A percentile compares a stretch with the other conserved stretches of the same genome.
Evolutionary conservation across 1,140 invertebrate genomes (phyloP).

Genomic region (Centruroides vittatus): DNA sequence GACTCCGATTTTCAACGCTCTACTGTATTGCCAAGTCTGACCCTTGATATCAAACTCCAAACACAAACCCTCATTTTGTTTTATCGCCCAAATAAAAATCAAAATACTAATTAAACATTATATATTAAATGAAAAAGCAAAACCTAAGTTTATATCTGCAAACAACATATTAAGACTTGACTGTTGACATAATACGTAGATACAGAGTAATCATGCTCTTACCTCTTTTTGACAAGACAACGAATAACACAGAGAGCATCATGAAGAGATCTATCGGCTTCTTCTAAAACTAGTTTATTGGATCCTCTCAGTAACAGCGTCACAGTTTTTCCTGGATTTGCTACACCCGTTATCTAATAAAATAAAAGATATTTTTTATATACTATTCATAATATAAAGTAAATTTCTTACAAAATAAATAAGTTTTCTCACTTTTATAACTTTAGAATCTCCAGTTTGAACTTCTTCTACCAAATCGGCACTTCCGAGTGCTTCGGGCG

Average conservation of each 20-base stretch:
- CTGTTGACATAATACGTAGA: too few relatives aligned
- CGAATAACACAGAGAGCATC: constrained; percentile 97
- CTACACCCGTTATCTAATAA: constrained; percentile 66
- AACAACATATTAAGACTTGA: too few relatives aligned
- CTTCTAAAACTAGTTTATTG: constrained; percentile 90
- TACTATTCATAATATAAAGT: too few relatives aligned
- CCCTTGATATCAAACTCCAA: too few relatives aligned
- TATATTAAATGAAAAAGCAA: too few relatives aligned
- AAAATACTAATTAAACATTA: too few relatives aligned
- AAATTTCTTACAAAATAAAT: constrained; percentile 9
- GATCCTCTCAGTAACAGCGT: constrained; percentile 88
- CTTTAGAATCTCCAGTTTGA: constrained; percentile 72
- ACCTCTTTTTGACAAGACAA: constrained; percentile 84
- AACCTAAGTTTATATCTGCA: too few relatives aligned
- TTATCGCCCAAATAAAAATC: too few relatives aligned
- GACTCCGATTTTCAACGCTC: too few relatives aligned
- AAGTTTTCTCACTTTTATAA: constrained; percentile 61
- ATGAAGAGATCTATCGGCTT: constrained; percentile 87
- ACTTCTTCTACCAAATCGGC: constrained; percentile 95
- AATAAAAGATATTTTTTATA: neutral
- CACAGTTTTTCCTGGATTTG: constrained; percentile 75
- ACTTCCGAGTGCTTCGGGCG: constrained; percentile 71
- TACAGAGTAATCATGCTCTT: neutral
- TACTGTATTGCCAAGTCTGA: too few relatives aligned
- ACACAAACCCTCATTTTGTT: too few relatives aligned